A percentile compares a stretch with the other conserved stretches of the same genome.
Conservation (phyloP, 2,797 vertebrate species). For the Cossypha dichroa region DNA sequence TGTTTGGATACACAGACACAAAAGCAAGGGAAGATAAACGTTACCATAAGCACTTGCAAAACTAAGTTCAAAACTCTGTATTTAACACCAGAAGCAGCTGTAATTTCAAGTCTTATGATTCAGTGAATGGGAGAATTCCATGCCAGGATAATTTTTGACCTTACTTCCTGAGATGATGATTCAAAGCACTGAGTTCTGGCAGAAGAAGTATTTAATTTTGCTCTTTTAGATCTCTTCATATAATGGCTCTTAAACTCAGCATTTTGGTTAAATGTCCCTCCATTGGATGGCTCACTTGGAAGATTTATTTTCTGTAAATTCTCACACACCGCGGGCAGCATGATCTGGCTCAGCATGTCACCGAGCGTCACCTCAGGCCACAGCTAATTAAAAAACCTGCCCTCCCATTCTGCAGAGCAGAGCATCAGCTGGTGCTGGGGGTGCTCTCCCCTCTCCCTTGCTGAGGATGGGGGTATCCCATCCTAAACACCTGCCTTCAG, state of each 20-base stretch:
- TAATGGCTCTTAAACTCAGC: not conserved
- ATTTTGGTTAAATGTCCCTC: not conserved
- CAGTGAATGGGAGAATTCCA: too few relatives aligned
- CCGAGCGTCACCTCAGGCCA: accelerated
- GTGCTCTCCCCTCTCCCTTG: not conserved
- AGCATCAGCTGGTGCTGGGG: not conserved
- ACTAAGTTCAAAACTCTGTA: not conserved
- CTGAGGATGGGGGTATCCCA: not conserved
- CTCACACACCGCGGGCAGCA: accelerated
- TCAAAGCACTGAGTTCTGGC: not conserved
- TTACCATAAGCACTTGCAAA: not conserved
- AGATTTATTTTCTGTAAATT: not conserved
- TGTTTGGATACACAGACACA: not conserved
- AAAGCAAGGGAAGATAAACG: not conserved
- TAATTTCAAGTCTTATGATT: not conserved
- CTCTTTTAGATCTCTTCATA: not conserved
- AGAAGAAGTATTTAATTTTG: not conserved
- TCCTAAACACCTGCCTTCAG: not conserved
- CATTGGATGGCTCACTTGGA: not conserved
- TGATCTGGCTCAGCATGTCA: not conserved
- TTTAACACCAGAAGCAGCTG: not conserved
- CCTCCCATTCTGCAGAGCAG: not conserved
- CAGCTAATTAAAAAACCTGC: not conserved
- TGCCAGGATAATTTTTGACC: not conserved
- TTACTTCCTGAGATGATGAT: not conserved